These are phyloP conservation scores for Mus musculus DNA, from an alignment of 2,113 vertebrate species.

Conservation along the genomic window DNA sequence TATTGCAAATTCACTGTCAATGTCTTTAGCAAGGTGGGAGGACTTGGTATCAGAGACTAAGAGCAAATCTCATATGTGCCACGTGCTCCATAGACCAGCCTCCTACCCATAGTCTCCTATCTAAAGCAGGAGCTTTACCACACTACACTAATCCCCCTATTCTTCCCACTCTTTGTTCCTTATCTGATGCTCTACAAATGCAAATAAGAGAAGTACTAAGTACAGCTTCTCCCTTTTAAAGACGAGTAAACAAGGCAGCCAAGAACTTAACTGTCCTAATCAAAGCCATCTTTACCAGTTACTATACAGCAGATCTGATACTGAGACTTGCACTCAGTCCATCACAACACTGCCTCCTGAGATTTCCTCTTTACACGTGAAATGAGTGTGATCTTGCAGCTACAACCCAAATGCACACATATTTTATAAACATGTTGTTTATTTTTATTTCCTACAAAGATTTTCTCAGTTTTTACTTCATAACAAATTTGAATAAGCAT, in stretches of 20 bases:
- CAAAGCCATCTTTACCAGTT: not conserved
- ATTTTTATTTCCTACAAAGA: not conserved
- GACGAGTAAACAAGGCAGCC: not conserved
- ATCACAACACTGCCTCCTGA: not conserved
- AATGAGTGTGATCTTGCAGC: not conserved
- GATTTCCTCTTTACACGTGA: not conserved
- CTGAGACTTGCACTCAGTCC: not conserved
- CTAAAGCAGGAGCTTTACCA: not conserved
- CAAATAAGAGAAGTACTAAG: not conserved
- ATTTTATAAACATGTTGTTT: not conserved
- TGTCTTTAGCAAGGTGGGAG: not conserved
- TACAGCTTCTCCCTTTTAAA: constrained; percentile 10
- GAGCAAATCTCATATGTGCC: not conserved
- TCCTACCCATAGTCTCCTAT: not conserved
- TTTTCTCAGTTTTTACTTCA: constrained; percentile 40
- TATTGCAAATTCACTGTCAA: constrained; percentile 1
- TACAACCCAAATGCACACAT: not conserved
- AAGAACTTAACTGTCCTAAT: not conserved
- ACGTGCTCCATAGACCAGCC: not conserved
- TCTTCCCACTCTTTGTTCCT: not conserved
- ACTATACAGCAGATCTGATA: not conserved
- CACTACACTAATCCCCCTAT: not conserved
- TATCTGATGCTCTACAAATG: not conserved
- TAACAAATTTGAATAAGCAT: not conserved
- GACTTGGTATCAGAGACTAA: not conserved